Percentiles rank a stretch among this genome's conserved stretches.
phyloP scores from a whole-genome alignment of 2,888 invertebrate genomes.

The Abscondita cerata region DNA sequence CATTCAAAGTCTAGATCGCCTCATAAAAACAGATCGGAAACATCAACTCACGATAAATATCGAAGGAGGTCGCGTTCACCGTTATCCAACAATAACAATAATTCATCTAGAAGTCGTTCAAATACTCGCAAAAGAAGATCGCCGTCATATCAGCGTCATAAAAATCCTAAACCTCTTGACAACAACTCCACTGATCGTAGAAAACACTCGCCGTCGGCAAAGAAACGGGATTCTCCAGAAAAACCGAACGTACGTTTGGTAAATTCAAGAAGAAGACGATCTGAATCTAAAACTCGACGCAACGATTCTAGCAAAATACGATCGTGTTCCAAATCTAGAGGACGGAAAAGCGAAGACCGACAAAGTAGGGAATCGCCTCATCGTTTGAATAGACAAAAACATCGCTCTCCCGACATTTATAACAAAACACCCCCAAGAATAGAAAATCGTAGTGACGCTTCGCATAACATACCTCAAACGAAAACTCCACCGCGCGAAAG shows the following conservation, averaged over 20 bases:
- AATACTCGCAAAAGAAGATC: slow-evolving; percentile 38
- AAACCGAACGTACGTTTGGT: background rate
- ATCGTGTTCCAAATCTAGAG: too few relatives aligned
- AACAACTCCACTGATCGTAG: background rate
- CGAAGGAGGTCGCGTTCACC: background rate
- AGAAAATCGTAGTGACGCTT: background rate
- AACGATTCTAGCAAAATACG: too few relatives aligned
- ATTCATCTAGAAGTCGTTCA: slow-evolving; percentile 1
- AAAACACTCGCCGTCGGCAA: background rate
- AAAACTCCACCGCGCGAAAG: slow-evolving; percentile 23
- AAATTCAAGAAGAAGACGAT: background rate
- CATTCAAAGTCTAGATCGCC: background rate
- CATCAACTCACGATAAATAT: background rate
- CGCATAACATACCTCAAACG: background rate
- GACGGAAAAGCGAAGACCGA: too few relatives aligned
- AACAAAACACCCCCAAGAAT: background rate
- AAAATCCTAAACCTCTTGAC: slow-evolving; percentile 41
- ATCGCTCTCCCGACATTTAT: background rate
- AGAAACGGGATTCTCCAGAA: background rate
- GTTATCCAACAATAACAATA: background rate
- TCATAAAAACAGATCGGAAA: background rate
- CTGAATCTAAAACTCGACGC: too few relatives aligned
- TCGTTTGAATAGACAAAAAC: too few relatives aligned
- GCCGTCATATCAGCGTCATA: slow-evolving; percentile 47
- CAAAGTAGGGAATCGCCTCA: too few relatives aligned